Conservation (phyloP, 2,113 vertebrate species). For the Cheilinus undulatus region DNA sequence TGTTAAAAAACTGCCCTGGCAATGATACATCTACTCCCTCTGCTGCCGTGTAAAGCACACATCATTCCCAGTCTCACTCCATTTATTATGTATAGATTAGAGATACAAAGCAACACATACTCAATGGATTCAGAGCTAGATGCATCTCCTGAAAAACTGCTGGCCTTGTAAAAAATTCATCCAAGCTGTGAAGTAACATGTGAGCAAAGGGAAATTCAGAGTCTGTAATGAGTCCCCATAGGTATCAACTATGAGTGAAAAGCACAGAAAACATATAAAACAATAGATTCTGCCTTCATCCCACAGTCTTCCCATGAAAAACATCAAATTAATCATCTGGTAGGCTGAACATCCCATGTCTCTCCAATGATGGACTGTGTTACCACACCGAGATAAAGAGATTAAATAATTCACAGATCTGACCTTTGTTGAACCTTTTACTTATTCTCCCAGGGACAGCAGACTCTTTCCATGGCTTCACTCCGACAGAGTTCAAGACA, state of each 20-base stretch:
- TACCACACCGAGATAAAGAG: constrained; percentile 38
- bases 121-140: constrained; percentile 55
- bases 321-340: constrained; percentile 59
- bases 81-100: constrained; percentile 69
- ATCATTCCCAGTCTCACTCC: constrained; percentile 27
- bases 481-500: constrained; percentile 50
- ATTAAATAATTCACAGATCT: constrained; percentile 71
- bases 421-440: constrained; percentile 66
- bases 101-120: constrained; percentile 46
- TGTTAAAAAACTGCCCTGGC: background rate
- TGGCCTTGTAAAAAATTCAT: constrained; percentile 66
- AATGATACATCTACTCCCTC: background rate
- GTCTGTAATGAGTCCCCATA: constrained; percentile 66
- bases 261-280: constrained; percentile 50
- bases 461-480: constrained; percentile 42
- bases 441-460: constrained; percentile 43
- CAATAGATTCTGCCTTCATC: constrained; percentile 55
- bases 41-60: constrained; percentile 8
- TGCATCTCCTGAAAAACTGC: constrained; percentile 56
- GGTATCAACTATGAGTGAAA: constrained; percentile 53
- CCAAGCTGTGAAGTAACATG: constrained; percentile 43
- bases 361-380: constrained; percentile 44
- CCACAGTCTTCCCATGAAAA: constrained; percentile 50
- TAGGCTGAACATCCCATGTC: constrained; percentile 29
- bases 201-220: constrained; percentile 51